Conservation (phyloP, 1,140 invertebrate genomes). For the Neuroterus valhalla region DNA sequence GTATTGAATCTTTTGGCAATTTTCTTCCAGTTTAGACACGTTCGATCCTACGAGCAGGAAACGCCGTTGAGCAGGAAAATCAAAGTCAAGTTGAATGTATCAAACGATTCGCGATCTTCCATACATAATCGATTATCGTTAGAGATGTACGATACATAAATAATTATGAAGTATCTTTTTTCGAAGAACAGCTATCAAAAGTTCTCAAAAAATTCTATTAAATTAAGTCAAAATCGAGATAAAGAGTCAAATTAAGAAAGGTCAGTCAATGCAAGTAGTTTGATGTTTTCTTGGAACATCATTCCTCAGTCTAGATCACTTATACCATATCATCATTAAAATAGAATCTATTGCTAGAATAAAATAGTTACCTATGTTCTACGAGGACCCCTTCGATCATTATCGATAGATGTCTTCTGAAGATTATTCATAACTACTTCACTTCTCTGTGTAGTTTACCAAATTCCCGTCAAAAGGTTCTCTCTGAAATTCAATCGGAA, state of each 20-base stretch:
- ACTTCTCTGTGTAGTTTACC: conserved; percentile 18
- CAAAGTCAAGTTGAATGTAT: conserved; percentile 53
- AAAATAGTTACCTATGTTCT: conserved; percentile 59
- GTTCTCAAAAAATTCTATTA: conserved; percentile 1
- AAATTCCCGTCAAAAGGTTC: conserved; percentile 15
- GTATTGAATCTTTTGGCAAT: too few species aligned
- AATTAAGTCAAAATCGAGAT: conserved; percentile 6
- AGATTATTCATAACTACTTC: conserved; percentile 43
- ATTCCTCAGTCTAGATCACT: conserved; percentile 25
- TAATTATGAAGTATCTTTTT: not conserved
- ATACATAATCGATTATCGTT: conserved; percentile 21
- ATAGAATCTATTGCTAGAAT: conserved; percentile 35
- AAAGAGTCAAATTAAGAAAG: conserved; percentile 16
- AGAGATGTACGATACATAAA: conserved; percentile 3
- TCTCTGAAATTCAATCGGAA: conserved; percentile 11
- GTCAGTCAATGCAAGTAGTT: conserved; percentile 40
- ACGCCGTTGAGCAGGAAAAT: conserved; percentile 60
- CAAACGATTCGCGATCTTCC: conserved; percentile 21
- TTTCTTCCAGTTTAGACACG: not conserved
- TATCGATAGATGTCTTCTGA: conserved; percentile 58
- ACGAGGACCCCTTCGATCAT: conserved; percentile 51
- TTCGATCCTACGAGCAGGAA: conserved; percentile 23
- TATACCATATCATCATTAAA: conserved; percentile 62
- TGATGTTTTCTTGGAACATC: conserved; percentile 6
- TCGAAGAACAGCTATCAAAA: not conserved